Percentiles rank a stretch among this genome's conserved stretches.
phyloP scores from a whole-genome alignment of 2,113 vertebrate species.

The Pedetes capensis region DNA sequence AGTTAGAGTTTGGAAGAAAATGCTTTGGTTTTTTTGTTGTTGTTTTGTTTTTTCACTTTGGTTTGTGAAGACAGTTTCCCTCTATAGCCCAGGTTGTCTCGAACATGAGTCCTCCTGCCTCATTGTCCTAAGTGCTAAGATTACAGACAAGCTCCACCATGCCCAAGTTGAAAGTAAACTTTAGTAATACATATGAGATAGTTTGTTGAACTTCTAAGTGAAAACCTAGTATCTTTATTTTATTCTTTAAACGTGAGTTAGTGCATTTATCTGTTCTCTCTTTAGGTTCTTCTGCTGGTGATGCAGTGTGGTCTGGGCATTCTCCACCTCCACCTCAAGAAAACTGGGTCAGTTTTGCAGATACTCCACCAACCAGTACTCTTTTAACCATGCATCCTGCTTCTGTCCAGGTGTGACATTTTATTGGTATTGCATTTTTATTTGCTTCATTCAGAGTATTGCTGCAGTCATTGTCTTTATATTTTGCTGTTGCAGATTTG shows the following conservation, averaged over 20 bases:
- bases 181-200: neutral
- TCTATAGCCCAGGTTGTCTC: too few species aligned
- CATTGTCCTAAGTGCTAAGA: too few species aligned
- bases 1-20: conserved; percentile 11
- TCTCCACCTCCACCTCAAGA: conserved; percentile 97
- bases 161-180: conserved; percentile 7
- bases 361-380: conserved; percentile 97
- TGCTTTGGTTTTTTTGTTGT: too few species aligned
- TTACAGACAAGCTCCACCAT: too few species aligned
- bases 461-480: conserved; percentile 75
- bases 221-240: neutral
- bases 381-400: conserved; percentile 96
- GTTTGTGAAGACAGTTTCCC: too few species aligned
- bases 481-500: conserved; percentile 76
- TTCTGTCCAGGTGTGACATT: conserved; percentile 97
- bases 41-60: too few species aligned
- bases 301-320: conserved; percentile 94
- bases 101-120: too few species aligned
- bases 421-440: conserved; percentile 86
- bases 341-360: conserved; percentile 99
- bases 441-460: conserved; percentile 85
- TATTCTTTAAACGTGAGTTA: conserved; percentile 17
- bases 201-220: neutral
- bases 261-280: conserved; percentile 61
- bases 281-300: conserved; percentile 87